Conservation (phyloP, 2,113 vertebrate species). For the Elachura formosa region DNA sequence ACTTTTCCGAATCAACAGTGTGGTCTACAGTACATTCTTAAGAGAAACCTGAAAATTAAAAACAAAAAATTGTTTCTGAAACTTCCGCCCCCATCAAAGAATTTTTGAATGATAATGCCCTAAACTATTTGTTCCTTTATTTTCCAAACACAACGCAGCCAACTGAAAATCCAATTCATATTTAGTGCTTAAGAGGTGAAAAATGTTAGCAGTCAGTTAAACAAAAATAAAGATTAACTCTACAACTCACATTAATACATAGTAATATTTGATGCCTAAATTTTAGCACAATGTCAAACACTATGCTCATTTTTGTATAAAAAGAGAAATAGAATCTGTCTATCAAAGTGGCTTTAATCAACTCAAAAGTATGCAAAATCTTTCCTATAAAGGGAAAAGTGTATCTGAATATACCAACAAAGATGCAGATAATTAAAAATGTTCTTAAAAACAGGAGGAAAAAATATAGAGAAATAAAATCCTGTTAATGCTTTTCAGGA, state of each 20-base stretch:
- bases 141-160: not conserved
- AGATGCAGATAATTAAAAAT: not conserved
- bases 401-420: not conserved
- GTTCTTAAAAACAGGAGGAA: not conserved
- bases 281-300: not conserved
- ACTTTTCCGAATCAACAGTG: not conserved
- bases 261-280: not conserved
- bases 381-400: not conserved
- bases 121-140: not conserved
- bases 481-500: conserved; percentile 4
- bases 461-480: not conserved
- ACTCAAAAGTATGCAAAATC: not conserved
- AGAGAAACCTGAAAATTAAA: not conserved
- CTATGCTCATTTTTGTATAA: not conserved
- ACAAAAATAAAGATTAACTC: not conserved
- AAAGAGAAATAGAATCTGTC: not conserved
- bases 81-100: not conserved
- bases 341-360: not conserved
- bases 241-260: not conserved
- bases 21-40: not conserved
- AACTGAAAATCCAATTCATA: not conserved
- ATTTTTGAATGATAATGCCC: not conserved
- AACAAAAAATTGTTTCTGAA: not conserved
- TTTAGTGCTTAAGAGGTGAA: not conserved
- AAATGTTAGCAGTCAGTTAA: not conserved